Base-by-base conservation (phyloP, 2,113 vertebrate species). In the Sebastes fasciatus region DNA sequence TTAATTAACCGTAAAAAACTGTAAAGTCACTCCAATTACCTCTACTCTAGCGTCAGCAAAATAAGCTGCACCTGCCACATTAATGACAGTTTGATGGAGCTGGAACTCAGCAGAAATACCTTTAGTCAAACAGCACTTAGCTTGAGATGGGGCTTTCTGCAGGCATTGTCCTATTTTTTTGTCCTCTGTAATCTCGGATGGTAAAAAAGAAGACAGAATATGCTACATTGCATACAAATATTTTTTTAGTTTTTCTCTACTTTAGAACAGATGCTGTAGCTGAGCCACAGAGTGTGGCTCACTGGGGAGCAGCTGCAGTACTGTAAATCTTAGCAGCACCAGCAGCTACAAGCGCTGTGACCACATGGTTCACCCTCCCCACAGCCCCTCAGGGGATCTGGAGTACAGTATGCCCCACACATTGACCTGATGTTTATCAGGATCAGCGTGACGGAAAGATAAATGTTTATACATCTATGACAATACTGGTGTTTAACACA, bases 241-340 rank as follows among this genome's bases (percentile, higher is more conserved):
- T 12, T 55, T 12, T 63, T 13, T 14, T 58, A 74, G n/a, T 52
- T 67, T 57, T 63, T 51, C 43, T 61, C 57, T 55, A 4, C 55
- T 69, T 19, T 1, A 9, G 17, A 55, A 16, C 79, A 55, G 71
- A 85, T 58, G 82, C 51, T 72, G 68, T 63, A 14, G 69, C 78
- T 79, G 74, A 77, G 19, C 2, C 69, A 10, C 60, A 19, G 62
- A 65, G 58, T n/a, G 57, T 57, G 46, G 49, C 74, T 87, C 74
- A 42, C 70, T 64, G 79, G 80, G 86, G 76, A 91, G 83, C 89
- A 88, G 90, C 89, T 90, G 89, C 57, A 70, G 3, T 55, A 88
- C 83, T 89, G 85, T 88, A 86, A 85, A 84, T 79, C 72, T 83
- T 49, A 67, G 85, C 79, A 87, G 77, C 84, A 92, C 87, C 84